Evolutionary conservation across 2,797 vertebrate genomes (phyloP).

Genomic region (Acipenser oxyrinchus): DNA sequence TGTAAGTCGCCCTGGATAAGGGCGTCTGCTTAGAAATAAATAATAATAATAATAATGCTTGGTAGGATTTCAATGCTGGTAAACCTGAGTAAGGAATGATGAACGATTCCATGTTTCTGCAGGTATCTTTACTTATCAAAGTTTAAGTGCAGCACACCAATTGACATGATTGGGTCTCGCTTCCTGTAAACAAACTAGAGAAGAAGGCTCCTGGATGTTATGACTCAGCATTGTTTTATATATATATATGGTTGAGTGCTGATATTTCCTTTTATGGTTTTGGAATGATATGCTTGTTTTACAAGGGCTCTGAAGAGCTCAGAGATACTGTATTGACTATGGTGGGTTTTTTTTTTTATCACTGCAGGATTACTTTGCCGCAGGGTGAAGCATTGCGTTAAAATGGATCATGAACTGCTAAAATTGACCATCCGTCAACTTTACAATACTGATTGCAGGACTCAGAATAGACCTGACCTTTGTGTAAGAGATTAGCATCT

Average conservation of each 20-base stretch:
- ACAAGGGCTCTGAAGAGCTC: neutral
- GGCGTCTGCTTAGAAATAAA: too few species aligned
- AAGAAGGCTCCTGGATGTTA: neutral
- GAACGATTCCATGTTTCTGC: too few species aligned
- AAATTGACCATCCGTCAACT: neutral
- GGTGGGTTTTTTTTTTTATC: too few species aligned
- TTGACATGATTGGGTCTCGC: conserved; percentile 2
- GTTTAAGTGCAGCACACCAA: too few species aligned
- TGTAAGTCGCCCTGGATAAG: too few species aligned
- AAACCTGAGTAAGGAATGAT: too few species aligned
- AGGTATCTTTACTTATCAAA: too few species aligned
- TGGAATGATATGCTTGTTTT: neutral
- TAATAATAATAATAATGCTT: too few species aligned
- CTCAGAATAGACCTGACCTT: too few species aligned
- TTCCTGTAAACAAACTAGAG: conserved; percentile 13
- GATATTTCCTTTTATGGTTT: neutral
- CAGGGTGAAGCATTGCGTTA: neutral
- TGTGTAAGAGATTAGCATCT: too few species aligned
- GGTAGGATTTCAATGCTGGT: too few species aligned
- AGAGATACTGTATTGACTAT: too few species aligned
- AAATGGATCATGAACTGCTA: neutral
- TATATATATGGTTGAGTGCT: neutral
- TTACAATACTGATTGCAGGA: neutral
- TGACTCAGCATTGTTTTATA: neutral
- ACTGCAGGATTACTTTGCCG: neutral